A percentile compares a stretch with the other conserved stretches of the same genome.
These are phyloP conservation scores for Parauchenoglanis ngamensis DNA, from an alignment of 2,797 vertebrate genomes.

Conservation along the genomic window DNA sequence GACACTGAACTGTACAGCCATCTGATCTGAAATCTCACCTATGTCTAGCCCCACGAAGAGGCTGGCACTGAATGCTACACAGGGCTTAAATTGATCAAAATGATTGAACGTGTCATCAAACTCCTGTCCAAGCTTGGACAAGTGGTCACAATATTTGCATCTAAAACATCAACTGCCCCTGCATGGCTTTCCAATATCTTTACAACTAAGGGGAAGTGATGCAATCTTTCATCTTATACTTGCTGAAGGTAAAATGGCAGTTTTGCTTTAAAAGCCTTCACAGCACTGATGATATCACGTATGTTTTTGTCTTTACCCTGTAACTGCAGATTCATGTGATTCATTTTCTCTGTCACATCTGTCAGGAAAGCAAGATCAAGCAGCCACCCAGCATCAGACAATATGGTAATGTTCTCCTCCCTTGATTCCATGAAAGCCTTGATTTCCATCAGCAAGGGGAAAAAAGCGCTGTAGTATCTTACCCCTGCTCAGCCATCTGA, in stretches of 20 bases:
- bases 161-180: no score
- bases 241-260: no score
- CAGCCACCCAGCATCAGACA: constrained; percentile 40
- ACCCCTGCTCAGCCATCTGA: not conserved
- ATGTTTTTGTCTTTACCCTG: no score
- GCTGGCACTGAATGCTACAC: not conserved
- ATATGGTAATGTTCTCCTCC: constrained; percentile 27
- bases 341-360: constrained; percentile 54
- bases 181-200: no score
- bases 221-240: no score
- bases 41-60: not conserved
- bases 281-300: not conserved
- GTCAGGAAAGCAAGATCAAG: constrained; percentile 48
- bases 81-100: not conserved
- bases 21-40: not conserved
- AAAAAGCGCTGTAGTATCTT: constrained; percentile 37
- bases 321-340: not conserved
- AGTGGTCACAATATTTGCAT: not conserved
- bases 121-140: no score
- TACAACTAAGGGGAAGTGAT: no score
- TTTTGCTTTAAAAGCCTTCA: no score
- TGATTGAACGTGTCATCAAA: no score
- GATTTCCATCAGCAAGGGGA: constrained; percentile 29
- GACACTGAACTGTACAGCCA: not conserved
- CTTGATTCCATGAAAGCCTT: constrained; percentile 47